A percentile compares a stretch with the other conserved stretches of the same genome.
phyloP scores from a whole-genome alignment of 2,113 vertebrate genomes.

The Cichladusa arquata region DNA sequence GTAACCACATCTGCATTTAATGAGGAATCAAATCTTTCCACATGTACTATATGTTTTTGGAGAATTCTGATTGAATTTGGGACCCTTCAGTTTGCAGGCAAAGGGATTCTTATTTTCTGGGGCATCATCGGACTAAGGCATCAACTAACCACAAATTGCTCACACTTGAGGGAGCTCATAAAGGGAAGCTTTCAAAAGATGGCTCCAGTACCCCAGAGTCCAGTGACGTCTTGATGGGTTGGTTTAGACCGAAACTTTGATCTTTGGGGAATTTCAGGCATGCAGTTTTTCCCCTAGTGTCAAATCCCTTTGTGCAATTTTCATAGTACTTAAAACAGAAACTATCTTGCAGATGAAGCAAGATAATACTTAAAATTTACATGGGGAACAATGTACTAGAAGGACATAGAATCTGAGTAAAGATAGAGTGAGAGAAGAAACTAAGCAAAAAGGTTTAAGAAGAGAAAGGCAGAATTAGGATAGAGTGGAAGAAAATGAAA shows the following conservation, averaged over 20 bases:
- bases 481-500: neutral
- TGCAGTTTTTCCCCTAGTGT: neutral
- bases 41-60: fast-evolving
- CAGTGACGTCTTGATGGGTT: neutral
- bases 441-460: neutral
- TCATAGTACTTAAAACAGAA: neutral
- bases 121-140: neutral
- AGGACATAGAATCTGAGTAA: neutral
- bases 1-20: neutral
- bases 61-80: neutral
- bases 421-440: neutral
- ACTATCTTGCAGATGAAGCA: neutral
- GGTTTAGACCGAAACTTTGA: neutral
- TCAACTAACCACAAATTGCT: neutral
- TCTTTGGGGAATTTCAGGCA: neutral
- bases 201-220: neutral
- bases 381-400: neutral
- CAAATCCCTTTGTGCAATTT: neutral
- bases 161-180: neutral
- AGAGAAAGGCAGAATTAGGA: slow-evolving; percentile 6
- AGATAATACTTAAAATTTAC: neutral
- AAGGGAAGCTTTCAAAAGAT: neutral
- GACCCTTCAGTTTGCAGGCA: neutral
- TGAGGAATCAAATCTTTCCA: neutral
- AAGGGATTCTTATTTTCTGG: neutral